Conservation (phyloP, 2,113 vertebrate genomes). For the Triplophysa rosa region DNA sequence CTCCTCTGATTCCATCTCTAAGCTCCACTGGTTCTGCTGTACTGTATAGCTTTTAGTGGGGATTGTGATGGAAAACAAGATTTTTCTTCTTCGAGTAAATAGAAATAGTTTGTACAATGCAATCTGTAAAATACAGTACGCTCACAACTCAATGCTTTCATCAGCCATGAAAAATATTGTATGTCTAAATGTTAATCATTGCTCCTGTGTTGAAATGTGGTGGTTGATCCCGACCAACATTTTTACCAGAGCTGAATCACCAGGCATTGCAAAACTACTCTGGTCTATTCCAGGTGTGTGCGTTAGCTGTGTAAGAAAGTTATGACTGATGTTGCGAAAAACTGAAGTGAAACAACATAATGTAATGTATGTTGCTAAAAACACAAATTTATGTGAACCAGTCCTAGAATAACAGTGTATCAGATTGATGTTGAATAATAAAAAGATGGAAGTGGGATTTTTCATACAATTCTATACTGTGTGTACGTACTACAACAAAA, state of each 20-base stretch:
- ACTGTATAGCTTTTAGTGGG: neutral
- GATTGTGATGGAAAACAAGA: neutral
- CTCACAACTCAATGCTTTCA: neutral
- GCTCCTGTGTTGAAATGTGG: neutral
- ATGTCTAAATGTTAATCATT: too few species aligned
- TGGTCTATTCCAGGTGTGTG: neutral
- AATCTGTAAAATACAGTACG: too few species aligned
- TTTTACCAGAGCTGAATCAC: constrained; percentile 30
- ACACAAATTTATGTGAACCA: neutral
- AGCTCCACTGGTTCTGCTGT: neutral
- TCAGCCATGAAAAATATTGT: too few species aligned
- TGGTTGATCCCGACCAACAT: neutral
- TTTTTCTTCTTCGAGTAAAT: neutral
- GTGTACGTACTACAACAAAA: neutral
- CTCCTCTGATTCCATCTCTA: neutral
- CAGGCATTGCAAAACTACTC: constrained; percentile 13
- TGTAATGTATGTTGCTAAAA: neutral
- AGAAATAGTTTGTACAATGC: neutral
- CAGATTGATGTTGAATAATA: neutral
- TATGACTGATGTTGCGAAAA: neutral
- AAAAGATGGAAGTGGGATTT: neutral
- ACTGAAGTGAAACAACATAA: constrained; percentile 63
- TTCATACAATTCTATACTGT: neutral
- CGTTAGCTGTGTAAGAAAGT: neutral
- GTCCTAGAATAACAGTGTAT: neutral